Evolutionary conservation across 2,797 vertebrate genomes (phyloP).

Genomic region (Ctenosaura bakeri): DNA sequence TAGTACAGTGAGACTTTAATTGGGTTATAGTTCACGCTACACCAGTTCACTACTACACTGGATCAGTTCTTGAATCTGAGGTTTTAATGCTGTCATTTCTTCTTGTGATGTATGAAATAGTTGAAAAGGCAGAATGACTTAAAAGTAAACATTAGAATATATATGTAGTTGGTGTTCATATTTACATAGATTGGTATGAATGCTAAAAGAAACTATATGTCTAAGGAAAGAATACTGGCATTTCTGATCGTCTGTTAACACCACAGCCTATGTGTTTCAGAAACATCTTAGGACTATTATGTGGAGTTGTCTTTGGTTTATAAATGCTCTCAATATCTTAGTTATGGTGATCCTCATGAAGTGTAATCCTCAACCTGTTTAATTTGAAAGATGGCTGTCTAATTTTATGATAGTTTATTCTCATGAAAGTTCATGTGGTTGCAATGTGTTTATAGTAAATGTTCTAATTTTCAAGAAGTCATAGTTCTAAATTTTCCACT

Average conservation of each 20-base stretch:
- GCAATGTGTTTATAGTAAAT: not conserved
- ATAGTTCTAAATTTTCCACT: not conserved
- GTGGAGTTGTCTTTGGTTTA: not conserved
- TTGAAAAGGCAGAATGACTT: not conserved
- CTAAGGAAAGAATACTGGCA: not conserved
- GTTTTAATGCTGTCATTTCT: not conserved
- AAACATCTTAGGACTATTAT: not conserved
- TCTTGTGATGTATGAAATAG: not conserved
- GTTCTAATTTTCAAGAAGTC: not conserved
- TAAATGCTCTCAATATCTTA: not conserved
- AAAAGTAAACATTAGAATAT: not conserved
- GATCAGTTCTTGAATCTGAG: not conserved
- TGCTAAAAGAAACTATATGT: not conserved
- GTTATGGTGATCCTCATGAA: not conserved
- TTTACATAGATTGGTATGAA: not conserved
- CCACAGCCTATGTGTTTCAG: not conserved
- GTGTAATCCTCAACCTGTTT: not conserved
- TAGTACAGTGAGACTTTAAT: not conserved
- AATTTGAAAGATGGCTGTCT: not conserved
- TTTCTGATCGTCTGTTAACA: not conserved
- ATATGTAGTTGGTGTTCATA: not conserved
- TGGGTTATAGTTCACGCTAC: not conserved
- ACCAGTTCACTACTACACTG: not conserved
- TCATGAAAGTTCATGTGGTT: not conserved
- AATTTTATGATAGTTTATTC: not conserved